Base-by-base conservation (phyloP, 2,888 invertebrate species). In the Carpatolechia fugitivella region DNA sequence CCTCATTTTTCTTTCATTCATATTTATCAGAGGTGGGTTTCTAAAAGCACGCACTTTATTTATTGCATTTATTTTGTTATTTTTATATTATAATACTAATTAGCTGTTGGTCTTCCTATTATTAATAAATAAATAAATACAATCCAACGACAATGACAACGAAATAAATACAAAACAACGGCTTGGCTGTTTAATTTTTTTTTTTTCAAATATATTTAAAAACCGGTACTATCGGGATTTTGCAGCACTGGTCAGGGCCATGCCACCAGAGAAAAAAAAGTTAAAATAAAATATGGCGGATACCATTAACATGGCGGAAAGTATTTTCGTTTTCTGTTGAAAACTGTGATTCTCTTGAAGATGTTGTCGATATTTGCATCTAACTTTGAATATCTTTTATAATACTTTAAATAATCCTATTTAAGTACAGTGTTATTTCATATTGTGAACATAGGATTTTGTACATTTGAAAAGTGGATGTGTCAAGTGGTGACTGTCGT, bases 231-330 rank as follows among this genome's bases (percentile, higher is more conserved):
- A 14, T 1, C 16, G 7, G 8, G 7, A 7, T 38, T 3, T 14
- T 1, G 5, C 5, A 16, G 6, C 8, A 40, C 16, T 16, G 6
- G 24, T 40, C 40, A 40, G 16, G 10, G 4, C 7, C 16, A 38
- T 6, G 14, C 13, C 14, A 38, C 3, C 7, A n/a, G 13, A 6
- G 1, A 6, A 41, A 16, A 41, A 41, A 41, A 41, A 20, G 18
- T 16, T 2, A 41, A 20, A 41, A 10, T 3, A 18, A 44, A 24
- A 24, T 11, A 44, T 44, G 44, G 44, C 44, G 20, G 44, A 31
- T 10, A 14, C 31, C 31, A 47, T 29, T 44, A 47, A 49, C 35
- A 49, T 49, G 49, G 49, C 49, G 49, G 49, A 49, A 11, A 18
- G n/a, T 35, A 10, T 49, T 13, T 46, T 18, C 16, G 8, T 20